These are phyloP conservation scores for Gallirallus australis DNA, from an alignment of 2,797 vertebrate genomes.

Conservation along the genomic window DNA sequence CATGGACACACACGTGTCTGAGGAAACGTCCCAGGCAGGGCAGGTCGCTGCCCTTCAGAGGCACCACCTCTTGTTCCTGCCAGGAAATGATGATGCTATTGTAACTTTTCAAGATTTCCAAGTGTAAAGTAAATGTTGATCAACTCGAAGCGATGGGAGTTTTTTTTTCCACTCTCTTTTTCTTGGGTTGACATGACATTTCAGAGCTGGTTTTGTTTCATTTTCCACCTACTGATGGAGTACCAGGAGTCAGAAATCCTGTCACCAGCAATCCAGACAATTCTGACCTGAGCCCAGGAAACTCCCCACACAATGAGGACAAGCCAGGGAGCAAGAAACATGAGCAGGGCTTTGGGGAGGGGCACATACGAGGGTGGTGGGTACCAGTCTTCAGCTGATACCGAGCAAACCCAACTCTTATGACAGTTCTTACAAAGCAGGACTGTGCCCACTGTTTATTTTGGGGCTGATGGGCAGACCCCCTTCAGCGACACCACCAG, in stretches of 20 bases:
- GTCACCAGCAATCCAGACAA: neutral
- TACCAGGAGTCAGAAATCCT: neutral
- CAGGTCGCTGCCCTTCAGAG: neutral
- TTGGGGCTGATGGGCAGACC: too few species aligned
- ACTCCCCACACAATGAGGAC: neutral
- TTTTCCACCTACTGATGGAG: neutral
- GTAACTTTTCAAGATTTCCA: neutral
- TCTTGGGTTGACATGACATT: neutral
- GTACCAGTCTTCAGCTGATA: neutral
- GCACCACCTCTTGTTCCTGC: neutral
- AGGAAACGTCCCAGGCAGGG: neutral
- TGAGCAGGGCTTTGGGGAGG: neutral
- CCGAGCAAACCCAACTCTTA: accelerated
- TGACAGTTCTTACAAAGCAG: neutral
- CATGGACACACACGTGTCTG: accelerated
- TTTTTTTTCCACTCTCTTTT: neutral
- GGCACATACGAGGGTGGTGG: accelerated
- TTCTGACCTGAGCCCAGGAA: neutral
- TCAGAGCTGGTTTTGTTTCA: neutral
- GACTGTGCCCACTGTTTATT: neutral
- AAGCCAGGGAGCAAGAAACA: neutral
- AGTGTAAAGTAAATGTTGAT: neutral
- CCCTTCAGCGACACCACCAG: neutral
- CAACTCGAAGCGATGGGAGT: neutral
- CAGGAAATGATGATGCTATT: neutral